Conservation (phyloP, 2,888 invertebrate genomes). For the Hemaris fuciformis region DNA sequence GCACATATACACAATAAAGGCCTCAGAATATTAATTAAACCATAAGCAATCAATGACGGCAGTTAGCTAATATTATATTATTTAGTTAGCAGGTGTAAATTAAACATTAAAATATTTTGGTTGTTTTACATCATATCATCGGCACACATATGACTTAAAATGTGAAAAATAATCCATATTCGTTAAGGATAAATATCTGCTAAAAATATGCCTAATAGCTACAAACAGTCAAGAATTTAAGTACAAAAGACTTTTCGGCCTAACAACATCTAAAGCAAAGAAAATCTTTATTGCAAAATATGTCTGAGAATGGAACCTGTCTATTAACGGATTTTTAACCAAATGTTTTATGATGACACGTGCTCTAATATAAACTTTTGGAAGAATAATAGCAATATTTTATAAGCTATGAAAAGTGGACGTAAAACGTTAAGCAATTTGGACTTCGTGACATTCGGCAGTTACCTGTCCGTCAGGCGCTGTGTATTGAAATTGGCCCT, state of each 20-base stretch:
- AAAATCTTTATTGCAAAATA: too few species aligned
- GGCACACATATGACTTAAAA: too few species aligned
- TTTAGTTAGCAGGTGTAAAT: not conserved
- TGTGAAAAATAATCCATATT: too few species aligned
- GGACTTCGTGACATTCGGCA: not conserved
- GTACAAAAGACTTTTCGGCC: too few species aligned
- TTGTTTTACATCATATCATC: not conserved
- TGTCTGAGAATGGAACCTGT: too few species aligned
- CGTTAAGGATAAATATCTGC: too few species aligned
- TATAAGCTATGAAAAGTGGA: not conserved
- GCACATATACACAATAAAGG: not conserved
- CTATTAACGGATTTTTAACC: too few species aligned
- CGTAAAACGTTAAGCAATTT: not conserved
- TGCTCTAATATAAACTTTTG: too few species aligned
- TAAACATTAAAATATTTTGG: not conserved
- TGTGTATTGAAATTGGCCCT: conserved; percentile 83
- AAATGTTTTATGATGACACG: too few species aligned
- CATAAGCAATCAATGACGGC: not conserved
- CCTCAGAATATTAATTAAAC: not conserved
- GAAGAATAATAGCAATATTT: not conserved
- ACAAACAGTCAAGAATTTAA: too few species aligned
- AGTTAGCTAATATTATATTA: not conserved
- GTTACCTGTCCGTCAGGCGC: conserved; percentile 80
- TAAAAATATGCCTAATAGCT: too few species aligned
- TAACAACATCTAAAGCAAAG: too few species aligned